phyloP scores from a whole-genome alignment of 1,140 invertebrate species.

The Watersipora subatra region DNA sequence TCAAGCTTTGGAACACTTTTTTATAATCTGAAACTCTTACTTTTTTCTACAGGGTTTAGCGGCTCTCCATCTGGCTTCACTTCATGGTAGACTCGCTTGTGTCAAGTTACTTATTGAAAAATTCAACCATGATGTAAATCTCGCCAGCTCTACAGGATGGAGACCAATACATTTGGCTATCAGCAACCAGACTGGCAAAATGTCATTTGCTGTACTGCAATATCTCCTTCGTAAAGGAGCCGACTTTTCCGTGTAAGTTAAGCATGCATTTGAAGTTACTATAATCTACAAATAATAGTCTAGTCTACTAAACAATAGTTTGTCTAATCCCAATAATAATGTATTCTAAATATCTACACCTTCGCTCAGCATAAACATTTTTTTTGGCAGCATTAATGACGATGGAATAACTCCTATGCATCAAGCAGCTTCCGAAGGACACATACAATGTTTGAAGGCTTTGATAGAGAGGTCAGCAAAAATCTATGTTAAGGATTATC shows the following conservation, averaged over 20 bases:
- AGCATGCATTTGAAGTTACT: not conserved
- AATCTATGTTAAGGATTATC: slow-evolving; percentile 26
- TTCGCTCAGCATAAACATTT: too few relatives aligned
- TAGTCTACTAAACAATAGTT: not conserved
- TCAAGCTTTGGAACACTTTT: too few relatives aligned
- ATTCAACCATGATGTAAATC: slow-evolving; percentile 32
- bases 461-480: slow-evolving; percentile 30
- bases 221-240: slow-evolving; percentile 35
- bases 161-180: slow-evolving; percentile 35
- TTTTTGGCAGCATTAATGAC: slow-evolving; percentile 35
- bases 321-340: too few relatives aligned
- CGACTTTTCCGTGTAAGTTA: slow-evolving; percentile 30
- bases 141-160: slow-evolving; percentile 36
- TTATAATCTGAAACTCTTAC: too few relatives aligned
- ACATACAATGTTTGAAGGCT: slow-evolving; percentile 36
- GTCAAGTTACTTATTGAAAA: slow-evolving; percentile 36
- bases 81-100: slow-evolving; percentile 38
- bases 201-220: slow-evolving; percentile 27
- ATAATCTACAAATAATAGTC: not conserved
- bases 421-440: slow-evolving; percentile 37
- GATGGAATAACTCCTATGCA: slow-evolving; percentile 39
- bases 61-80: slow-evolving; percentile 32
- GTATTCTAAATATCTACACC: too few relatives aligned
- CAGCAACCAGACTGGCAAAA: slow-evolving; percentile 36
- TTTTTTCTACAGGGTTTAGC: slow-evolving; percentile 33